Conservation (phyloP, 1,140 invertebrate genomes). For the Lethrus apterus region DNA sequence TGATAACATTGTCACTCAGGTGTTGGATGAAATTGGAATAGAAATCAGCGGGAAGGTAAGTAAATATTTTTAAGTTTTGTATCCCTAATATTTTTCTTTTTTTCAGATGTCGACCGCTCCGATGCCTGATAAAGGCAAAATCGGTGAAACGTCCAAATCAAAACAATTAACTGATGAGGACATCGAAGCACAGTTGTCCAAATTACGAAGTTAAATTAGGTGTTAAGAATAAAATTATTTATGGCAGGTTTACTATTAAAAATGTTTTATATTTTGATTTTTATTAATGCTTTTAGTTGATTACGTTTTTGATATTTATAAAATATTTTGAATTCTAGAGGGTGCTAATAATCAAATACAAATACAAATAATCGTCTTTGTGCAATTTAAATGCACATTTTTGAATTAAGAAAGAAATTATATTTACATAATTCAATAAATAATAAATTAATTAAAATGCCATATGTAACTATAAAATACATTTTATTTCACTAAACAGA, state of each 20-base stretch:
- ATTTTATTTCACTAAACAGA: too few species aligned
- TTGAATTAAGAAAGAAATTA: not conserved
- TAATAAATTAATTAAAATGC: too few species aligned
- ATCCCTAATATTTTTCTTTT: not conserved
- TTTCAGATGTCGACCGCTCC: slow-evolving; percentile 47
- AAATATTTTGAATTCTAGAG: too few species aligned
- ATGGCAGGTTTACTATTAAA: not conserved
- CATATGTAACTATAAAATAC: too few species aligned
- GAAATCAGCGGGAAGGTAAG: slow-evolving; percentile 81
- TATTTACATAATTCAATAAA: not conserved
- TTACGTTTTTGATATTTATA: too few species aligned
- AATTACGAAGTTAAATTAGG: slow-evolving; percentile 49
- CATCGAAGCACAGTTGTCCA: slow-evolving; percentile 68
- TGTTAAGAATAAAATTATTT: not conserved
- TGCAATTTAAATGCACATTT: not conserved
- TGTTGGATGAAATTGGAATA: slow-evolving; percentile 93
- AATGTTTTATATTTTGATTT: not conserved
- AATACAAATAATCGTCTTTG: not conserved
- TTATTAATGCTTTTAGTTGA: not conserved
- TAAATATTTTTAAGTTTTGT: slow-evolving; percentile 15
- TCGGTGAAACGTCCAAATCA: slow-evolving; percentile 48
- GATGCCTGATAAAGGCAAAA: slow-evolving; percentile 42
- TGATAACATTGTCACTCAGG: slow-evolving; percentile 77
- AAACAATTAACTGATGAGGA: slow-evolving; percentile 60
- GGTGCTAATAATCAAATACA: too few species aligned